These are phyloP conservation scores for Macrosiphum euphorbiae DNA, from an alignment of 2,888 invertebrate species.

Conservation along the genomic window DNA sequence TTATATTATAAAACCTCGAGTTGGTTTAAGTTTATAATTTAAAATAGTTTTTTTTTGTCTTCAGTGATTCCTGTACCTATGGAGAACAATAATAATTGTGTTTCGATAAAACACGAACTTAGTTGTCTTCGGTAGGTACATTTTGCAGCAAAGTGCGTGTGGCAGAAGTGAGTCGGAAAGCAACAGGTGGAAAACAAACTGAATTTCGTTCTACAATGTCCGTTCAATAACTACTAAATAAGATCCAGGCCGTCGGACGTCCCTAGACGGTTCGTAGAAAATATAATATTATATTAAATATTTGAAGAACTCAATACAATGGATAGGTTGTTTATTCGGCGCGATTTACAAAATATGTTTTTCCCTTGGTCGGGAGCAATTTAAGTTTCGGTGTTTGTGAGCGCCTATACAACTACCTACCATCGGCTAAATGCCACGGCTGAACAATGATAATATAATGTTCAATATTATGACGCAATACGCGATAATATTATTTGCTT, in stretches of 20 bases:
- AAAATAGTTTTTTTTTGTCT: background rate
- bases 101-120: background rate
- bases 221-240: background rate
- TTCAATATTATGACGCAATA: background rate
- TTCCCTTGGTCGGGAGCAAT: no score
- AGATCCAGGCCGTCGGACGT: background rate
- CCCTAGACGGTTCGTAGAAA: background rate
- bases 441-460: background rate
- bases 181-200: background rate
- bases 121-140: background rate
- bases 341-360: no score
- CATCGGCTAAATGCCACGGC: background rate
- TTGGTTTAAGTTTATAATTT: background rate
- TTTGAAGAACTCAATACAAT: background rate
- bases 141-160: background rate
- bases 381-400: background rate
- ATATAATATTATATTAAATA: background rate
- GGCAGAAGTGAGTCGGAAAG: background rate
- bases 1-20: background rate
- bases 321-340: background rate
- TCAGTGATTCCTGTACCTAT: background rate
- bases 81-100: background rate
- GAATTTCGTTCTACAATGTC: background rate
- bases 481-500: background rate
- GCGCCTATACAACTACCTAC: background rate